Percentiles rank a stretch among this genome's conserved stretches.
phyloP scores from a whole-genome alignment of 2,113 vertebrate species.

The Grus americana region DNA sequence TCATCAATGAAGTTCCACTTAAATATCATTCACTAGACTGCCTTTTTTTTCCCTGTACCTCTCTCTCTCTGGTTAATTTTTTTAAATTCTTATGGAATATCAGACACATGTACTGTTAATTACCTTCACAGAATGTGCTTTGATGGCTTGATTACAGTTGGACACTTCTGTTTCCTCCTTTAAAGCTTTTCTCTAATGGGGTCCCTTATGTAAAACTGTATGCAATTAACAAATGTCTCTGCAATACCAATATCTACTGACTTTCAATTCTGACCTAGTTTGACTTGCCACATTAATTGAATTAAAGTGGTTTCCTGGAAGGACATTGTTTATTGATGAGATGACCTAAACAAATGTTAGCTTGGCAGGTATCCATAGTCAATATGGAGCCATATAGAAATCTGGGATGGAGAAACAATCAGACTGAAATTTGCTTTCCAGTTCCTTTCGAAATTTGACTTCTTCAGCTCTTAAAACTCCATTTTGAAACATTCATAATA shows the following conservation, averaged over 20 bases:
- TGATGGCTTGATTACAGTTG: not conserved
- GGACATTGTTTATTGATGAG: conserved; percentile 50
- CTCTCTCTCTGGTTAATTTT: not conserved
- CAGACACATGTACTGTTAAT: not conserved
- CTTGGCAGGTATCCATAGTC: conserved; percentile 28
- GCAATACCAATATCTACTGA: conserved; percentile 42
- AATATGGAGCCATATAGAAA: not conserved
- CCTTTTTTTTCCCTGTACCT: no score
- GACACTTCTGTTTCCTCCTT: not conserved
- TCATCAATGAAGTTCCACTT: not conserved
- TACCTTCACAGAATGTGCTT: not conserved
- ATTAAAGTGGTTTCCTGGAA: conserved; percentile 67
- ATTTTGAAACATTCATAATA: not conserved
- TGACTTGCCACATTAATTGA: conserved; percentile 61
- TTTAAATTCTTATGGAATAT: not conserved
- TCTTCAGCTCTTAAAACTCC: not conserved
- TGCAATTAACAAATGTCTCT: conserved; percentile 49
- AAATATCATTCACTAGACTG: not conserved
- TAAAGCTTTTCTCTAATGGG: not conserved
- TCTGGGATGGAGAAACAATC: not conserved
- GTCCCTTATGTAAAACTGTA: not conserved
- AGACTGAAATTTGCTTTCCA: not conserved
- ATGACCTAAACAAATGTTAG: conserved; percentile 26
- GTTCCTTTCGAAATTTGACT: not conserved
- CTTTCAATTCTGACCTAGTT: conserved; percentile 49